phyloP scores from a whole-genome alignment of 1,140 invertebrate species.

The Heliconius hermathena region DNA sequence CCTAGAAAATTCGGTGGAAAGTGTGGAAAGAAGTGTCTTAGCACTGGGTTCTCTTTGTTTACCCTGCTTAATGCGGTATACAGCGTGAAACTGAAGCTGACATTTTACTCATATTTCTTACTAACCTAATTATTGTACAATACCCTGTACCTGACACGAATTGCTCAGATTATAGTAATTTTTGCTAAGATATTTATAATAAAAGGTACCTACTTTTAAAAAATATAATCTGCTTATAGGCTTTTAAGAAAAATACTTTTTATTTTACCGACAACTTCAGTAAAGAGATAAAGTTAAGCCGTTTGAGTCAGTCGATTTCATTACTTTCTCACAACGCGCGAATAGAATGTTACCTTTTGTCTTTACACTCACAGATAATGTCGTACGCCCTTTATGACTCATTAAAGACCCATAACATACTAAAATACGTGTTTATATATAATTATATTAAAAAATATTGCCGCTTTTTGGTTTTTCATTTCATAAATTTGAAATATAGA shows the following conservation, averaged over 20 bases:
- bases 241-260: not conserved
- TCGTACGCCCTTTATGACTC: not conserved
- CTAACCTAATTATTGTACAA: not conserved
- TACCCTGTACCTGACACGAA: not conserved
- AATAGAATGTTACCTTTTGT: not conserved
- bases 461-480: not conserved
- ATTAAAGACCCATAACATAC: not conserved
- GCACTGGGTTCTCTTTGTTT: too few relatives aligned
- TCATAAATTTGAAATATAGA: too few relatives aligned
- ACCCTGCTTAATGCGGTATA: too few relatives aligned
- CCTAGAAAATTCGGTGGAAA: too few relatives aligned
- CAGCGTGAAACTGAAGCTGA: too few relatives aligned
- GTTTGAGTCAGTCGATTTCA: constrained; percentile 7
- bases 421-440: not conserved
- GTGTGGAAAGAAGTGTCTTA: too few relatives aligned
- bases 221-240: constrained; percentile 9
- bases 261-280: constrained; percentile 1
- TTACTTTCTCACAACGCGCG: not conserved
- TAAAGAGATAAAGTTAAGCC: constrained; percentile 9
- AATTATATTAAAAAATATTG: not conserved
- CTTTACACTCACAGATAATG: not conserved
- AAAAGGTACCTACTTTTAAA: not conserved
- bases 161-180: not conserved
- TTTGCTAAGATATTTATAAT: not conserved
- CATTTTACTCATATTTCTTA: not conserved